These are phyloP conservation scores for Rhaphigaster nebulosa DNA, from an alignment of 2,888 invertebrate species.

Conservation along the genomic window DNA sequence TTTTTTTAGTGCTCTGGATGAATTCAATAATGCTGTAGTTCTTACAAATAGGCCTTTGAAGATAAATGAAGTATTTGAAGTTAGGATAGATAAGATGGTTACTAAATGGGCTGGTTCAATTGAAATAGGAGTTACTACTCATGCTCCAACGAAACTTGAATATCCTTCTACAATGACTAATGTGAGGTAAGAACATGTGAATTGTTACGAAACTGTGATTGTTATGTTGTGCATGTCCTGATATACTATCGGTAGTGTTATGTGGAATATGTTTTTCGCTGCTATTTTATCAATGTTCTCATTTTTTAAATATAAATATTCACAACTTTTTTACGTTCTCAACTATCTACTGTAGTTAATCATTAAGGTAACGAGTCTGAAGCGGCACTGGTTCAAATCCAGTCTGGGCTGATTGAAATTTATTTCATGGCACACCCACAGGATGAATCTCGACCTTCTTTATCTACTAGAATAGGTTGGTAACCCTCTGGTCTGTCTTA, in stretches of 20 bases:
- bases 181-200: conserved; percentile 75
- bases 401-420: too few species aligned
- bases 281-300: background rate
- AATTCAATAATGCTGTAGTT: conserved; percentile 95
- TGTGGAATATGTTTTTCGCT: background rate
- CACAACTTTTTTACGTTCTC: background rate
- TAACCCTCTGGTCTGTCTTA: too few species aligned
- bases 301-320: background rate
- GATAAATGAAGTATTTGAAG: conserved; percentile 93
- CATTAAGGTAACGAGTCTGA: too few species aligned
- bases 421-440: too few species aligned
- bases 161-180: conserved; percentile 97
- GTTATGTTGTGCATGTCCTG: background rate
- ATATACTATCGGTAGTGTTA: background rate
- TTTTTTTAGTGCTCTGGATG: conserved; percentile 83
- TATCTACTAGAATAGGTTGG: too few species aligned
- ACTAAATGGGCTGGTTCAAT: conserved; percentile 93
- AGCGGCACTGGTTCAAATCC: too few species aligned
- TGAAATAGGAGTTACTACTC: conserved; percentile 93
- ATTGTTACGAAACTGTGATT: background rate
- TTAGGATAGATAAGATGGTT: conserved; percentile 89
- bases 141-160: conserved; percentile 87
- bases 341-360: background rate
- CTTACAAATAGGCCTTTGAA: conserved; percentile 87
- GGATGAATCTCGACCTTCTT: too few species aligned